Conservation (phyloP, 2,797 vertebrate genomes). For the Myotis pilosus region DNA sequence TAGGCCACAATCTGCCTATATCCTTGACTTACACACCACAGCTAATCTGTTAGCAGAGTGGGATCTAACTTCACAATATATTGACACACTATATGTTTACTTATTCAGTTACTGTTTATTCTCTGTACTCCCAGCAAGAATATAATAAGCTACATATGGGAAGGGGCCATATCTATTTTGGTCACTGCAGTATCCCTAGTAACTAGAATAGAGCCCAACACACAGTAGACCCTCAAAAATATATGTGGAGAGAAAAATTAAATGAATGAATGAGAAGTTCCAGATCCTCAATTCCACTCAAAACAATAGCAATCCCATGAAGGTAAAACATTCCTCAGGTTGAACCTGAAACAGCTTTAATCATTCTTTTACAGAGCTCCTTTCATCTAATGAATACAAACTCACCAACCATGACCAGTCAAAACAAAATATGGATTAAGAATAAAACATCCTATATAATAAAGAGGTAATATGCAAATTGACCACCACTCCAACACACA, state of each 20-base stretch:
- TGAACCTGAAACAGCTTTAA: neutral
- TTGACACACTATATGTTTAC: neutral
- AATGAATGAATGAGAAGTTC: constrained; percentile 28
- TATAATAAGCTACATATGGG: neutral
- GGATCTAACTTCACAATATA: neutral
- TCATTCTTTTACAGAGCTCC: neutral
- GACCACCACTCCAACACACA: too few relatives aligned
- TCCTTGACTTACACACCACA: neutral
- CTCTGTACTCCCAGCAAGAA: constrained; percentile 6
- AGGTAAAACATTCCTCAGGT: neutral
- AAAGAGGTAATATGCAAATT: too few relatives aligned
- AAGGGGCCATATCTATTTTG: neutral
- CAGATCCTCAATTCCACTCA: neutral
- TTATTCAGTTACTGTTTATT: neutral
- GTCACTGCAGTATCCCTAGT: neutral
- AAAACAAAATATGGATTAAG: constrained; percentile 42
- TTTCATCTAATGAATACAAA: constrained; percentile 21
- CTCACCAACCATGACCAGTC: neutral
- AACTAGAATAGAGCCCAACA: neutral
- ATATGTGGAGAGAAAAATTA: neutral
- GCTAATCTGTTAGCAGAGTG: neutral
- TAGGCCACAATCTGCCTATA: neutral
- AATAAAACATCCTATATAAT: neutral
- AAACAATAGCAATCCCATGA: neutral
- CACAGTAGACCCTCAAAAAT: neutral